Conservation (phyloP, 2,113 vertebrate genomes). For the Melospiza georgiana region DNA sequence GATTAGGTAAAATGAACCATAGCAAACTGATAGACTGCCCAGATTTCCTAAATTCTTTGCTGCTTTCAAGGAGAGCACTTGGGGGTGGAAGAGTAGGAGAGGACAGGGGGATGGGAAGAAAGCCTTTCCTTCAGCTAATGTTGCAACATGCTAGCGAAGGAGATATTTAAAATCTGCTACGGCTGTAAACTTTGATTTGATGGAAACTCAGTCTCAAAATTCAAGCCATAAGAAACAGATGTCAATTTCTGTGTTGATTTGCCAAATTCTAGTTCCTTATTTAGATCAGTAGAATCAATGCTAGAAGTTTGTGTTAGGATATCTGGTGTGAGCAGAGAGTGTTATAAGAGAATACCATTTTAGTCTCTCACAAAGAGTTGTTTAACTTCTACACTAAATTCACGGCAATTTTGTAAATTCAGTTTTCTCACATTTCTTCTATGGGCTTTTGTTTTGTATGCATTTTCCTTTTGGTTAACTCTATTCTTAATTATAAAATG, state of each 20-base stretch:
- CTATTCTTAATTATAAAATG: background rate
- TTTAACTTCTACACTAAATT: background rate
- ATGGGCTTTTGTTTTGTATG: background rate
- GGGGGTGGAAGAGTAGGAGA: background rate
- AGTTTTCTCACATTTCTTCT: background rate
- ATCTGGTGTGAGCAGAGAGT: background rate
- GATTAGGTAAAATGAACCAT: slow-evolving; percentile 83
- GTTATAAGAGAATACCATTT: background rate
- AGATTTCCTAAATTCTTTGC: slow-evolving; percentile 76
- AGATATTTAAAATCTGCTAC: background rate
- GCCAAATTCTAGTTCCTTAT: background rate
- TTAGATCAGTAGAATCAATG: background rate
- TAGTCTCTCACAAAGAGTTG: background rate
- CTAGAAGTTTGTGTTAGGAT: background rate
- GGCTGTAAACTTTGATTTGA: background rate
- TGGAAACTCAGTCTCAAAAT: background rate
- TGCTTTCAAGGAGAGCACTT: slow-evolving; percentile 56
- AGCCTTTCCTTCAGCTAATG: background rate
- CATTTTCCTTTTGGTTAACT: background rate
- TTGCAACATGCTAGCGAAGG: background rate
- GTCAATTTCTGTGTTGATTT: background rate
- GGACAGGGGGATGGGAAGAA: background rate
- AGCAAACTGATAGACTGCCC: slow-evolving; percentile 77
- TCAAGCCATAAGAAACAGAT: background rate
- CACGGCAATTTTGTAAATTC: background rate